Base-by-base conservation (phyloP, 2,888 invertebrate species). In the Tridacna gigas region DNA sequence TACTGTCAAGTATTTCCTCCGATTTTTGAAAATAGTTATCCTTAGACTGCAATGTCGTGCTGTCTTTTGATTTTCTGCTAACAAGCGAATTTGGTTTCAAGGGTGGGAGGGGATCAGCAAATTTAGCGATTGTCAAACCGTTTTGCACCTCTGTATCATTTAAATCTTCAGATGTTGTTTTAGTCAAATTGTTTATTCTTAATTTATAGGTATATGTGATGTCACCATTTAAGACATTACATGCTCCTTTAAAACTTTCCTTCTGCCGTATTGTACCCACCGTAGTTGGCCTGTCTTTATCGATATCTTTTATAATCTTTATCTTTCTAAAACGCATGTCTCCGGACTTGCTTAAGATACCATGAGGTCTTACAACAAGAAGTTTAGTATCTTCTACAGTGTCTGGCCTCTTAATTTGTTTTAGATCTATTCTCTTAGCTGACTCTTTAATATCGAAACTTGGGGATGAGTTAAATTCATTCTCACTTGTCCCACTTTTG, bases 21-120 rank as follows among this genome's bases (percentile, higher is more conserved):
- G 67, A 67, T 45, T 45, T 67, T 20, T 45, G 37, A 11, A 67
- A 67, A n/a, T 67, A 67, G 18, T 67, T 67, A n/a, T 67, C 67
- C n/a, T 45, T 45, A 7, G 37, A 37, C 0, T 37, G 37, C 20
- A n/a, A 5, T 5, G 26, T 15, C 11, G n/a, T 11, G 45, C 45
- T 37, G 28, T 12, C 45, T n/a, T 13, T n/a, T 18, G 28, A n/a
- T 67, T 37, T 45, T 45, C 45, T 18, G 1, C 4, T 13, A 45
- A n/a, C 15, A 67, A 28, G 18, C 4, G 20, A 45, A 4, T 4
- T n/a, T 20, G 67, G 67, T n/a, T 1, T 67, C 4, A 67, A n/a
- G 45, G 67, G 67, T 20, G 67, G 67, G 28, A 67, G 28, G 0
- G 67, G 67, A 4, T 67, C 67, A 15, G n/a, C 4, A 5, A 45